These are phyloP conservation scores for Urocynchramus pylzowi DNA, from an alignment of 2,113 vertebrate genomes.

Conservation along the genomic window DNA sequence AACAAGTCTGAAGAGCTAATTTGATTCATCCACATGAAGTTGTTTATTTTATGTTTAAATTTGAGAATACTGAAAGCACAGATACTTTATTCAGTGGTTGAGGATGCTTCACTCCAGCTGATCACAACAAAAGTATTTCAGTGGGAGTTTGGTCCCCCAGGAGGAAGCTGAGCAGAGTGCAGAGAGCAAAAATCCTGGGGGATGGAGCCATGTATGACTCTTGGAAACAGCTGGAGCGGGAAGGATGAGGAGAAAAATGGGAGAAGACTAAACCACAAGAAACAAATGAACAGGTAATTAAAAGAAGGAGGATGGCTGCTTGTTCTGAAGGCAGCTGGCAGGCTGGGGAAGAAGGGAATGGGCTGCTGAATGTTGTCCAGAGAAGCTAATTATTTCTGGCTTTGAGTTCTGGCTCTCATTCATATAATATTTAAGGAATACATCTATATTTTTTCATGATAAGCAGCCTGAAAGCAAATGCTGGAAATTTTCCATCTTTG, in stretches of 20 bases:
- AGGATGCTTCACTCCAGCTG: neutral
- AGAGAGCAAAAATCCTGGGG: neutral
- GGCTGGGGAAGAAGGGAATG: neutral
- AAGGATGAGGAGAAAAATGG: neutral
- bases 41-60: neutral
- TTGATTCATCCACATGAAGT: neutral
- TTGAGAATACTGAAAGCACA: neutral
- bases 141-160: neutral
- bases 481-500: neutral
- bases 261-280: neutral
- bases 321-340: neutral
- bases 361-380: neutral
- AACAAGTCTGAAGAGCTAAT: neutral
- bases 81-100: neutral
- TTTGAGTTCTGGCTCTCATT: neutral
- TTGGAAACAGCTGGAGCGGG: neutral
- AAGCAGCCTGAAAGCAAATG: slow-evolving; percentile 17
- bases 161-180: neutral
- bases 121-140: neutral
- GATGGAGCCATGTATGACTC: neutral
- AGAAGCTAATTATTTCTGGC: slow-evolving; percentile 25
- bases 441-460: slow-evolving; percentile 29
- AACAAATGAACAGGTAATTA: neutral
- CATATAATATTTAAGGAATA: slow-evolving; percentile 32
- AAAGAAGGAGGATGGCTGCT: neutral